These are phyloP conservation scores for Pimpla rufipes DNA, from an alignment of 2,888 invertebrate species.

Conservation along the genomic window DNA sequence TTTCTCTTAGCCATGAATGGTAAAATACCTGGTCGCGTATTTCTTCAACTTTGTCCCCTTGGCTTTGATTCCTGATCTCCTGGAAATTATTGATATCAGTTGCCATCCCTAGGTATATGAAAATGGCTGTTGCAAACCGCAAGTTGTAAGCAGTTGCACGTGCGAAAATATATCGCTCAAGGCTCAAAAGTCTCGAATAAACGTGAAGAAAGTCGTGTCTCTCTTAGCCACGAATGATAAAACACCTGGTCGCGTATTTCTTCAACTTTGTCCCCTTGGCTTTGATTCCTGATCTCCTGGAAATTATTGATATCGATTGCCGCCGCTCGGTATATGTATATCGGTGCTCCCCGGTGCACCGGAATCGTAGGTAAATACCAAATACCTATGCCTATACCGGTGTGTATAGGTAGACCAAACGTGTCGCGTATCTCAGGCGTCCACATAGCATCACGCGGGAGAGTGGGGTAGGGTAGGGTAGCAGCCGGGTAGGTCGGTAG, in stretches of 20 bases:
- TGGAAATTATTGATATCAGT: conserved; percentile 19
- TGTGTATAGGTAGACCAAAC: conserved; percentile 37
- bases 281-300: conserved; percentile 13
- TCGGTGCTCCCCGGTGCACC: conserved; percentile 2
- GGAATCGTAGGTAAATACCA: conserved; percentile 25
- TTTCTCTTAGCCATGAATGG: not conserved
- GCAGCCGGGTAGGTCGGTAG: not conserved
- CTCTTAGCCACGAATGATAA: not conserved
- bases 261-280: conserved; percentile 3
- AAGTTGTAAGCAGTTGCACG: not conserved
- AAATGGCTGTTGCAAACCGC: not conserved
- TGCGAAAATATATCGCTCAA: too few species aligned
- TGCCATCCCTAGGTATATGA: not conserved
- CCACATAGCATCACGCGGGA: conserved; percentile 4
- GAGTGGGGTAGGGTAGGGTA: too few species aligned
- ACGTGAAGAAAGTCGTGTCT: not conserved
- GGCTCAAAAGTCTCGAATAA: too few species aligned
- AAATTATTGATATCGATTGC: conserved; percentile 24
- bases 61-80: conserved; percentile 6
- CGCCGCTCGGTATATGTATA: not conserved
- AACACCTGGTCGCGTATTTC: conserved; percentile 7
- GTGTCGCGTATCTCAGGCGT: conserved; percentile 25
- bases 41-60: conserved; percentile 8
- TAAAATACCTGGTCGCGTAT: conserved; percentile 12
- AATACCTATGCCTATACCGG: conserved; percentile 4